Percentiles rank a stretch among this genome's conserved stretches.
Conservation (phyloP, 2,113 vertebrate species). For the Mola mola region DNA sequence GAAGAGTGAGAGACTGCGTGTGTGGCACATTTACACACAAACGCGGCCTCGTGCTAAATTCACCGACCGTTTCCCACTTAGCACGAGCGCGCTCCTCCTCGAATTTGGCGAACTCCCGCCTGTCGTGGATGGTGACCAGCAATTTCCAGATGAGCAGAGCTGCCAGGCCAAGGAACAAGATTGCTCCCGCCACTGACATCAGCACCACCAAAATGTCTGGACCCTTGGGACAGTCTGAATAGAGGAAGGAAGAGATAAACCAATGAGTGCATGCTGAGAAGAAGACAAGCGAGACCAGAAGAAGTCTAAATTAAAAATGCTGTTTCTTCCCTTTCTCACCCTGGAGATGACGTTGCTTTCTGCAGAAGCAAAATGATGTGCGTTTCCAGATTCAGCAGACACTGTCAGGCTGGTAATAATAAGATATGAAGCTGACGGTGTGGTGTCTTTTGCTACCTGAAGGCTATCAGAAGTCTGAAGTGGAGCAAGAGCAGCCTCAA, state of each 20-base stretch:
- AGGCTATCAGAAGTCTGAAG: too few relatives aligned
- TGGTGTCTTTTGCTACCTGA: too few relatives aligned
- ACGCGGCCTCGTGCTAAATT: too few relatives aligned
- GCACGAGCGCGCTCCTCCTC: conserved; percentile 94
- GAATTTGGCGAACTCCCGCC: conserved; percentile 94
- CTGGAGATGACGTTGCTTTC: too few relatives aligned
- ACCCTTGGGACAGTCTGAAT: conserved; percentile 91
- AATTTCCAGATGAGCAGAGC: conserved; percentile 97
- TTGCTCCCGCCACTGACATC: conserved; percentile 91
- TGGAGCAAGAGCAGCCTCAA: too few relatives aligned
- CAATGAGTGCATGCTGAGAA: neutral
- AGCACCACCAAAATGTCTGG: conserved; percentile 92
- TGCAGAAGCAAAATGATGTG: too few relatives aligned
- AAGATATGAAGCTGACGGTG: too few relatives aligned
- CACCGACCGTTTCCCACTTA: conserved; percentile 95
- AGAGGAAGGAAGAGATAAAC: conserved; percentile 32
- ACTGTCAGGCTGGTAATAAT: too few relatives aligned
- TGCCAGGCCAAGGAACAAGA: conserved; percentile 89
- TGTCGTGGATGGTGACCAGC: conserved; percentile 95
- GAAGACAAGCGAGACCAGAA: conserved; percentile 15
- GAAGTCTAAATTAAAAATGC: conserved; percentile 17
- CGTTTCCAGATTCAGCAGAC: too few relatives aligned
- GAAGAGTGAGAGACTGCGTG: conserved; percentile 15
- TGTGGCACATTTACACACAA: too few relatives aligned
- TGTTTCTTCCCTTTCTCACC: conserved; percentile 12